phyloP scores from a whole-genome alignment of 2,888 invertebrate species.

The Criorhina ranunculi region DNA sequence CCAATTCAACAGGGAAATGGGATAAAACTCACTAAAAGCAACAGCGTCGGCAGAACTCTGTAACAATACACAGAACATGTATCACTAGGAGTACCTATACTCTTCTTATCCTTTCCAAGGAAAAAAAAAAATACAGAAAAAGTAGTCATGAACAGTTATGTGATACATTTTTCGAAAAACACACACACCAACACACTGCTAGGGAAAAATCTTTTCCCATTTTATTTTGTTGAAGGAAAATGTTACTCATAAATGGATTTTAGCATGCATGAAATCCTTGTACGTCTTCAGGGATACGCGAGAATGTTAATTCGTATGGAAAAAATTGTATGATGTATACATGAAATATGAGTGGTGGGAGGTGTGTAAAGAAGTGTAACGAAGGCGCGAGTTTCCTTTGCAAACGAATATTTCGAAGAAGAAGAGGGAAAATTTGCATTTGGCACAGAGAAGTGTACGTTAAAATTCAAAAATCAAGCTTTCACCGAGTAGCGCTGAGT shows the following conservation, averaged over 20 bases:
- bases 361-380: neutral
- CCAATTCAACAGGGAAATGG: conserved; percentile 33
- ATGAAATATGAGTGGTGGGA: conserved; percentile 44
- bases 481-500: conserved; percentile 40
- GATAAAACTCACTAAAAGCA: neutral
- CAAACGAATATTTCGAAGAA: conserved; percentile 63
- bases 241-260: conserved; percentile 70
- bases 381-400: conserved; percentile 56
- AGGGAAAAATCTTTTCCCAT: conserved; percentile 55
- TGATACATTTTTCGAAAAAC: conserved; percentile 5
- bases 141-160: conserved; percentile 33
- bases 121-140: conserved; percentile 7
- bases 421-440: conserved; percentile 57
- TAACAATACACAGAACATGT: conserved; percentile 9
- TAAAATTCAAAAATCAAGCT: conserved; percentile 62
- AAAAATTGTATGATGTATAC: conserved; percentile 58
- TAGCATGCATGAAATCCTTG: conserved; percentile 75
- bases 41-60: conserved; percentile 20
- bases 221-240: conserved; percentile 58
- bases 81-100: neutral
- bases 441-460: conserved; percentile 33
- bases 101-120: neutral
- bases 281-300: conserved; percentile 71
- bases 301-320: conserved; percentile 69
- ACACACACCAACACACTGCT: neutral